These are phyloP conservation scores for Poeciliopsis retropinna DNA, from an alignment of 2,113 vertebrate genomes.

Conservation along the genomic window DNA sequence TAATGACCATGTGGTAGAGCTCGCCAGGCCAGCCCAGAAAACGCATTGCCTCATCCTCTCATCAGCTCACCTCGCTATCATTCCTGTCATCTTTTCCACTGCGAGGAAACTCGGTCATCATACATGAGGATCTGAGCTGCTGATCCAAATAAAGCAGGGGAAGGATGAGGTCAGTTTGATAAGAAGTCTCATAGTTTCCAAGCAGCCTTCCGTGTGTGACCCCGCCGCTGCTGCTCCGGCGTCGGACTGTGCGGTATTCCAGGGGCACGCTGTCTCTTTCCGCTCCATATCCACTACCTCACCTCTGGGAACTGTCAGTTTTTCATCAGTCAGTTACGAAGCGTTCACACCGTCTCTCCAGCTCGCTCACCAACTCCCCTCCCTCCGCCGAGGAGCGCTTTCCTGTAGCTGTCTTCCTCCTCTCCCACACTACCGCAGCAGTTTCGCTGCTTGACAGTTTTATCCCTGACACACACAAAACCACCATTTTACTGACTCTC, in stretches of 20 bases:
- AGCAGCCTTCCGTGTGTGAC: conserved; percentile 44
- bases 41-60: conserved; percentile 37
- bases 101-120: conserved; percentile 15
- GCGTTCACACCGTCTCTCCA: conserved; percentile 48
- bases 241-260: conserved; percentile 60
- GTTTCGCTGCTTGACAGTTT: conserved; percentile 70
- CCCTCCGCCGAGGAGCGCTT: conserved; percentile 46
- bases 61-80: conserved; percentile 24
- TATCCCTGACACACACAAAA: conserved; percentile 65
- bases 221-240: conserved; percentile 27
- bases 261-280: conserved; percentile 48
- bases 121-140: conserved; percentile 22
- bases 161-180: conserved; percentile 46
- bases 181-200: conserved; percentile 28
- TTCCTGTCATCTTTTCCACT: conserved; percentile 32
- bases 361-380: conserved; percentile 39
- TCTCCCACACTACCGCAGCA: conserved; percentile 59
- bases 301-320: conserved; percentile 72
- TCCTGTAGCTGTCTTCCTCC: conserved; percentile 60
- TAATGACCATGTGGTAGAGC: conserved; percentile 46
- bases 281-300: conserved; percentile 58
- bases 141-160: conserved; percentile 31
- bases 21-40: conserved; percentile 25
- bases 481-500: conserved; percentile 54
- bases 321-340: conserved; percentile 67